Base-by-base conservation (phyloP, 2,888 invertebrate species). In the Xanthia togata region DNA sequence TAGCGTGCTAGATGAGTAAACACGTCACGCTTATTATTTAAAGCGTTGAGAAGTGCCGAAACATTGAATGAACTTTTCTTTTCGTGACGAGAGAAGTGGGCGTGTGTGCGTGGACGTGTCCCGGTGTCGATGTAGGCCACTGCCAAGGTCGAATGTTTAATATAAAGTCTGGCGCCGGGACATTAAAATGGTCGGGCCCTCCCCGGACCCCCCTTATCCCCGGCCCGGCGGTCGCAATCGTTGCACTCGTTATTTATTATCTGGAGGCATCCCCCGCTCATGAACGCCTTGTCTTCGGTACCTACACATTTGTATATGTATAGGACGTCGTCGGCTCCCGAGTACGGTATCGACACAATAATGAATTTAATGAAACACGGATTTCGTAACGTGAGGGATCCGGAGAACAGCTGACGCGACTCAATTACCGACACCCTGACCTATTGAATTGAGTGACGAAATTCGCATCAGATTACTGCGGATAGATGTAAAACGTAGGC, bases 101-200 rank as follows among this genome's bases (percentile, higher is more conserved):
- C 93, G 95, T 96, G 95, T 95, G 95, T 96, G 96, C 94, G 95
- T n/a, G n/a, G n/a, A n/a, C n/a, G n/a, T 95, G 96, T 95, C 94
- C 94, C 94, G 93, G 92, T 95, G 95, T 94, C 96, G 93, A 96
- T 96, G 96, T 96, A 95, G 96, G 96, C 96, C 96, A 96, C 91
- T 96, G 96, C 91, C 96, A 96, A 96, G 96, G 96, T 95, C 96
- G 96, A 96, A 96, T 96, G 96, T 96, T 96, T 96, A 96, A 96
- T 96, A 96, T 96, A 96, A 96, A 96, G 96, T 96, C 96, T 96
- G 96, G 96, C 95, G 95, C 93, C 95, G 95, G 91, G 94, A 96
- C 96, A 96, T 96, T 96, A 96, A 96, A 96, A 96, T 96, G 96
- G 96, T 96, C 96, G 95, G 94, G 93, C 95, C 93, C 94, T 93